Evolutionary conservation across 2,113 vertebrate species (phyloP).

Genomic region (Cyanistes caeruleus): DNA sequence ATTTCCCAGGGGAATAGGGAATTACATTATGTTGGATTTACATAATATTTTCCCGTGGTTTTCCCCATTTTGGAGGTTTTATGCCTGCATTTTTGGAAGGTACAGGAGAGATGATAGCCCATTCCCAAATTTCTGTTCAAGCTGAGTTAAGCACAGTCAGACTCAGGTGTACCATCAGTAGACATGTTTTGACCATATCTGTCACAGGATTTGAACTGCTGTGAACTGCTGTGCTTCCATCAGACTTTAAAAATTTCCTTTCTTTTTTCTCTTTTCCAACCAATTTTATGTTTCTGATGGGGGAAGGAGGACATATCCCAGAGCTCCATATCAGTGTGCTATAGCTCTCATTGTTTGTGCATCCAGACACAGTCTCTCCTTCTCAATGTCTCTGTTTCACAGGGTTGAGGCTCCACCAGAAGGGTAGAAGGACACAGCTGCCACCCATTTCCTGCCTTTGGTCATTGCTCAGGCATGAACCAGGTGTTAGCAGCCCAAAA

Average conservation of each 20-base stretch:
- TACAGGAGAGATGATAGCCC: not conserved
- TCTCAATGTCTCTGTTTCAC: fast-evolving
- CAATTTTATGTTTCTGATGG: not conserved
- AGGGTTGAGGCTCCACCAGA: not conserved
- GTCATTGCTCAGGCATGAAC: not conserved
- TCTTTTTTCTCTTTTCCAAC: not conserved
- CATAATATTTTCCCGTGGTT: not conserved
- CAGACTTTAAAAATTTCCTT: not conserved
- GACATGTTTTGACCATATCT: not conserved
- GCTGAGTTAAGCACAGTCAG: not conserved
- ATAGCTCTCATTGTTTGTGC: fast-evolving
- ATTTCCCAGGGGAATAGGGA: not conserved
- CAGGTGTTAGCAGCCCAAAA: not conserved
- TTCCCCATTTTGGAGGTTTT: not conserved
- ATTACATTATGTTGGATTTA: not conserved
- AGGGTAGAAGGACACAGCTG: not conserved
- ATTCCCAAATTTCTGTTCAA: not conserved
- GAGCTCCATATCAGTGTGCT: not conserved
- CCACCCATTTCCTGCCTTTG: not conserved
- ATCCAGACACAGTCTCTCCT: not conserved
- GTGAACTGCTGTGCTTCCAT: not conserved
- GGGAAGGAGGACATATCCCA: not conserved
- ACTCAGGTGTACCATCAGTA: not conserved
- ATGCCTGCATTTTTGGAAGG: not conserved
- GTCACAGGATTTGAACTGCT: not conserved